Conservation (phyloP, 2,888 invertebrate genomes). For the Drosophila fungiperda region DNA sequence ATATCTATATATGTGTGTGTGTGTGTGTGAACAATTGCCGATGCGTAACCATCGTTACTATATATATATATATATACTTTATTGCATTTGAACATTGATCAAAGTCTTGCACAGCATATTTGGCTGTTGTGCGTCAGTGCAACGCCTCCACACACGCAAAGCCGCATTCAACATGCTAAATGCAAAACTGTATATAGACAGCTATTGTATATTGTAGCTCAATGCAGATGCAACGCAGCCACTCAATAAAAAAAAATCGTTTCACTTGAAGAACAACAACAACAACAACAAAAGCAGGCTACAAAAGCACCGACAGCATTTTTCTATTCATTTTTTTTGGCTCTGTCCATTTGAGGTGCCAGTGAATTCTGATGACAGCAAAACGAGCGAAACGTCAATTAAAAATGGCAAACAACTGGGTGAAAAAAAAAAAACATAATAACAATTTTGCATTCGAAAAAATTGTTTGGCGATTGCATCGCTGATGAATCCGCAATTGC, state of each 20-base stretch:
- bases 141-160: conserved; percentile 9
- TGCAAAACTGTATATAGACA: conserved; percentile 38
- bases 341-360: conserved; percentile 57
- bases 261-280: conserved; percentile 1
- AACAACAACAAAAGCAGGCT: conserved; percentile 14
- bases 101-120: conserved; percentile 58
- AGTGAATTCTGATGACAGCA: conserved; percentile 65
- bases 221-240: conserved; percentile 32
- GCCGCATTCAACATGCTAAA: conserved; percentile 39
- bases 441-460: conserved; percentile 32
- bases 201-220: conserved; percentile 11
- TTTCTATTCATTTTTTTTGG: conserved; percentile 6
- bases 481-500: conserved; percentile 54
- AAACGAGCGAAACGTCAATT: conserved; percentile 75
- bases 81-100: conserved; percentile 56
- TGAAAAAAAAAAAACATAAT: conserved; percentile 29
- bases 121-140: conserved; percentile 56
- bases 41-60: conserved; percentile 48
- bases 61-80: conserved; percentile 27
- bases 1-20: not conserved
- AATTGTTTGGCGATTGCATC: conserved; percentile 57
- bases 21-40: conserved; percentile 2
- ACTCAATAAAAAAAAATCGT: conserved; percentile 38
- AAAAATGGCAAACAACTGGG: conserved; percentile 42
- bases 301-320: not conserved